Evolutionary conservation across 1,140 invertebrate species (phyloP).

Genomic region (Brevipalpus yothersi): DNA sequence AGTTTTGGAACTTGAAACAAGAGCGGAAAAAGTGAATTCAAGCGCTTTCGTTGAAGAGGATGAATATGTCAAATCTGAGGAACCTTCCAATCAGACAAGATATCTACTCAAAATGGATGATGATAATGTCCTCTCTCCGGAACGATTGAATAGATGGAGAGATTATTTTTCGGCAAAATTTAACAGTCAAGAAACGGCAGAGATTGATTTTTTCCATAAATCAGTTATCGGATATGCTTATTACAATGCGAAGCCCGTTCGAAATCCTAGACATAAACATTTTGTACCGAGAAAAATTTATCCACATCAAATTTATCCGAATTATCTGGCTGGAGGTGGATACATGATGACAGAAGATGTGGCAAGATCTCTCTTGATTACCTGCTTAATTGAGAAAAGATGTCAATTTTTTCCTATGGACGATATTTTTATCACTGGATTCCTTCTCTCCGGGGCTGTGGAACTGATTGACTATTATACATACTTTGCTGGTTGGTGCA

Average conservation of each 20-base stretch:
- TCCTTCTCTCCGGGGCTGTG: background rate
- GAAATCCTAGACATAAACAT: background rate
- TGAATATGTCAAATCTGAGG: too few species aligned
- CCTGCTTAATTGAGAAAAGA: slow-evolving; percentile 17
- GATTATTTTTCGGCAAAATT: slow-evolving; percentile 20
- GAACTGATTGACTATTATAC: too few species aligned
- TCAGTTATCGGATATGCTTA: background rate
- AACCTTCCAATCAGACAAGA: too few species aligned
- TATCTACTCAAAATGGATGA: too few species aligned
- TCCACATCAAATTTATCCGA: slow-evolving; percentile 41
- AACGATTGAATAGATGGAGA: background rate
- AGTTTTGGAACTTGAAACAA: background rate
- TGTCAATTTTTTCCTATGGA: slow-evolving; percentile 15
- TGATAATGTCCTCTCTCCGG: background rate
- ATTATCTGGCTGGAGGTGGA: slow-evolving; percentile 56
- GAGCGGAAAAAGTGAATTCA: too few species aligned
- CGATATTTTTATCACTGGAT: slow-evolving; percentile 21
- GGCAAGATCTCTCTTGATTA: slow-evolving; percentile 4
- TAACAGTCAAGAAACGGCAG: slow-evolving; percentile 30
- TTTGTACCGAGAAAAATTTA: slow-evolving; percentile 48
- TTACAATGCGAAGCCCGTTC: background rate
- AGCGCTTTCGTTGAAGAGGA: too few species aligned
- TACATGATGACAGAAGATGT: slow-evolving; percentile 43
- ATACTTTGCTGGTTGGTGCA: too few species aligned
- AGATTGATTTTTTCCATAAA: slow-evolving; percentile 18